These are phyloP conservation scores for Epinotia bilunana DNA, from an alignment of 2,888 invertebrate species.

Conservation along the genomic window DNA sequence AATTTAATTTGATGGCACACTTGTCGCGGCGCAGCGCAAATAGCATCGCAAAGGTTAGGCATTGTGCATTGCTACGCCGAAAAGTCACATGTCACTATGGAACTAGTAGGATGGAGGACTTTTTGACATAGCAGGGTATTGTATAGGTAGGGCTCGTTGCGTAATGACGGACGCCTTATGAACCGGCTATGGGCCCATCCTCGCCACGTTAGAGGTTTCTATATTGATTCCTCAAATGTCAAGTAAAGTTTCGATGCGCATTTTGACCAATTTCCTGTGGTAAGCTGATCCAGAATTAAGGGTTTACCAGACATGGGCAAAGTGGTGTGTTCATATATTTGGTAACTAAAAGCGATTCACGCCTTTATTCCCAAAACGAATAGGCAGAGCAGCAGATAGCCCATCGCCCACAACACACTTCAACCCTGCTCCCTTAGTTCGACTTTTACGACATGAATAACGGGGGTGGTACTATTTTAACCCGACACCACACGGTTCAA, in stretches of 20 bases:
- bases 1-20: constrained; percentile 57
- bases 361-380: no score
- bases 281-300: no score
- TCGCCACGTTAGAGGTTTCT: constrained; percentile 35
- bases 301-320: no score
- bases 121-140: background rate
- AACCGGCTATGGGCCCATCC: constrained; percentile 54
- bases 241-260: constrained; percentile 3
- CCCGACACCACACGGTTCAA: no score
- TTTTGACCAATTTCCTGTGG: background rate
- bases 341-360: no score
- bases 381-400: no score
- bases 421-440: no score
- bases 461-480: no score
- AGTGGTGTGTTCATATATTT: no score
- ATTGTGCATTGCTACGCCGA: constrained; percentile 53
- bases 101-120: constrained; percentile 1
- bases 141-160: constrained; percentile 61
- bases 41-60: constrained; percentile 71
- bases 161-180: constrained; percentile 65
- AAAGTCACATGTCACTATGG: background rate
- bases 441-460: no score
- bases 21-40: constrained; percentile 66
- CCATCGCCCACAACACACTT: no score
- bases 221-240: constrained; percentile 38